Percentiles rank a stretch among this genome's conserved stretches.
These are phyloP conservation scores for Paramacrobiotus metropolitanus DNA, from an alignment of 1,140 invertebrate species.

Conservation along the genomic window DNA sequence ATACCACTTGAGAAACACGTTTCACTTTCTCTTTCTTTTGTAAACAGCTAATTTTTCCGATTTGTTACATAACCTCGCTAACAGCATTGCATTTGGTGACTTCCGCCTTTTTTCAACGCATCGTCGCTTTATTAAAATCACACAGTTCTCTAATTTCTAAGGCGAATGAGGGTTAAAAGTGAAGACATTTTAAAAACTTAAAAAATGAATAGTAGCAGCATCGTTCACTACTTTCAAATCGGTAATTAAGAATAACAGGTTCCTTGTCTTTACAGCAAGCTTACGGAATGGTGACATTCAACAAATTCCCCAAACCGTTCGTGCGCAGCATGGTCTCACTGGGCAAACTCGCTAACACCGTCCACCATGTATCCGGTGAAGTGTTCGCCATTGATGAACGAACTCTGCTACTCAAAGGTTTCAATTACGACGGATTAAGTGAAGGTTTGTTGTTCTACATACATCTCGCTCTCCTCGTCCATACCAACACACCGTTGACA, in stretches of 20 bases:
- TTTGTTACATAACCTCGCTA: too few relatives aligned
- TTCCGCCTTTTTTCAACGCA: background rate
- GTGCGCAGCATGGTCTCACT: background rate
- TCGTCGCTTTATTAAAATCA: too few relatives aligned
- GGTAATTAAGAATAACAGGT: too few relatives aligned
- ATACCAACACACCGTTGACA: background rate
- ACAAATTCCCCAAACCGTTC: background rate
- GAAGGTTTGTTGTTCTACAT: constrained; percentile 26
- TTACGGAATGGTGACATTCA: background rate
- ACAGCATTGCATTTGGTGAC: too few relatives aligned
- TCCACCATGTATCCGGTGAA: constrained; percentile 45
- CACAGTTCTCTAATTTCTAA: too few relatives aligned
- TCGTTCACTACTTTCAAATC: too few relatives aligned
- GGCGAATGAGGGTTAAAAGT: too few relatives aligned
- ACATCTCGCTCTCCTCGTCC: background rate
- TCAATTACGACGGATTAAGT: constrained; percentile 57
- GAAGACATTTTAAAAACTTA: background rate
- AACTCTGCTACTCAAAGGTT: constrained; percentile 58
- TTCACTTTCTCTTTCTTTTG: too few relatives aligned
- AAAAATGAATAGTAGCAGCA: too few relatives aligned
- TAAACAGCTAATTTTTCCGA: too few relatives aligned
- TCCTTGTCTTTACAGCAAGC: background rate
- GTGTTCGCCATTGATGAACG: constrained; percentile 65
- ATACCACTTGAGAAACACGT: too few relatives aligned
- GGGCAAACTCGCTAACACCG: constrained; percentile 27